Percentiles rank a stretch among this genome's conserved stretches.
Evolutionary conservation across 2,888 invertebrate species (phyloP).

Genomic region (Heliconius cydno): DNA sequence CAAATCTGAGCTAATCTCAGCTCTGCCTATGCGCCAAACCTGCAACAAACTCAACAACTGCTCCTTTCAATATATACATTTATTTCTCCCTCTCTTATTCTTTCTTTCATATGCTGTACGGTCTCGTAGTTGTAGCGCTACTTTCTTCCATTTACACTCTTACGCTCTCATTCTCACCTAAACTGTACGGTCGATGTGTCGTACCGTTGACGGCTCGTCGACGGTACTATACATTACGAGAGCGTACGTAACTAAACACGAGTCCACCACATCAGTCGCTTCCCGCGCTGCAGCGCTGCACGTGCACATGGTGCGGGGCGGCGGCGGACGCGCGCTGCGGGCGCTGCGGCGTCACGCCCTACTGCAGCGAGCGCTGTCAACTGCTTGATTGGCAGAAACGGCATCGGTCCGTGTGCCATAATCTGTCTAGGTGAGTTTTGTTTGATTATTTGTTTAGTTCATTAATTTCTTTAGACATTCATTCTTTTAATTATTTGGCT

Average conservation of each 20-base stretch:
- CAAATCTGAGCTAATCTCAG: no score
- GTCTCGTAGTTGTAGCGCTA: no score
- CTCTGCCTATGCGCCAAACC: no score
- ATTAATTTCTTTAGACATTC: background rate
- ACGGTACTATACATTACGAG: background rate
- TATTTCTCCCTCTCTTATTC: no score
- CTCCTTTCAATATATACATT: no score
- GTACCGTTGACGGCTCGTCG: no score
- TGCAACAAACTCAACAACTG: no score
- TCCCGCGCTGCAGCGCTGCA: constrained; percentile 66
- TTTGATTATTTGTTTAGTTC: background rate
- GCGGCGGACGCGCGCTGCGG: constrained; percentile 62
- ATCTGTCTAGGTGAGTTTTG: constrained; percentile 62
- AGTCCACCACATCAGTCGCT: constrained; percentile 59
- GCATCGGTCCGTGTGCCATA: constrained; percentile 67
- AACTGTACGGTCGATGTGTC: no score
- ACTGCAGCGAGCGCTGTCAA: constrained; percentile 69
- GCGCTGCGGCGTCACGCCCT: constrained; percentile 68
- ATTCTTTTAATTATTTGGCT: background rate
- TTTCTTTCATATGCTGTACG: no score
- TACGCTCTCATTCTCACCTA: no score
- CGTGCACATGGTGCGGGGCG: constrained; percentile 65
- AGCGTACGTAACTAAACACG: background rate
- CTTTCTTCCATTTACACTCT: no score
- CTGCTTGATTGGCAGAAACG: constrained; percentile 63